These are phyloP conservation scores for Aplidium turbinatum DNA, from an alignment of 23 tunicate species.

Conservation along the genomic window DNA sequence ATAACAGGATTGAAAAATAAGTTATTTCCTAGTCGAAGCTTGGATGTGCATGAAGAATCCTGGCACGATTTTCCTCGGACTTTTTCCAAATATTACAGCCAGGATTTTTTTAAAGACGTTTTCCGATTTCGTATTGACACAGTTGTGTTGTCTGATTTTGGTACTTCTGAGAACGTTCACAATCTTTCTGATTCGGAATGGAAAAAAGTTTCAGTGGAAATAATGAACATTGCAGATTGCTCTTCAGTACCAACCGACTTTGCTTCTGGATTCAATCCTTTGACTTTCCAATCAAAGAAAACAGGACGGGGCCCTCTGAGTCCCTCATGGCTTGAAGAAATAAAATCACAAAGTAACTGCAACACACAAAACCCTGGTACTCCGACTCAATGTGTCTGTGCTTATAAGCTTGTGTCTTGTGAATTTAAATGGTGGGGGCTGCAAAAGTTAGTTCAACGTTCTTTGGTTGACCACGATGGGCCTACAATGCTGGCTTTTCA, in stretches of 20 bases:
- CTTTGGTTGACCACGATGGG: neutral
- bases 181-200: constrained; percentile 24
- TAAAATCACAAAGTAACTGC: neutral
- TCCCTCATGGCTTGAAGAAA: constrained; percentile 32
- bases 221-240: constrained; percentile 12
- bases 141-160: constrained; percentile 50
- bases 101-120: constrained; percentile 30
- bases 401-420: constrained; percentile 63
- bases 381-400: constrained; percentile 33
- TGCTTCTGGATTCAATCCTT: constrained; percentile 22
- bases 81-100: constrained; percentile 34
- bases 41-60: constrained; percentile 53
- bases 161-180: constrained; percentile 56
- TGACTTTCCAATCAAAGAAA: neutral
- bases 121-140: constrained; percentile 39
- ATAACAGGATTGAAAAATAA: constrained; percentile 1
- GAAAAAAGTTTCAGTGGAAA: constrained; percentile 33
- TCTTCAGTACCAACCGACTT: neutral
- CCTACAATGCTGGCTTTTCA: constrained; percentile 10
- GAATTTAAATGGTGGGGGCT: constrained; percentile 50
- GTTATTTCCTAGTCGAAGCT: constrained; percentile 42
- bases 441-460: constrained; percentile 18
- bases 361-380: neutral
- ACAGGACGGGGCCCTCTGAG: constrained; percentile 48
- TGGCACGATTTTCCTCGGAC: constrained; percentile 63